Percentiles rank a stretch among this genome's conserved stretches.
Conservation (phyloP, 2,113 vertebrate genomes). For the Leuciscus idus region DNA sequence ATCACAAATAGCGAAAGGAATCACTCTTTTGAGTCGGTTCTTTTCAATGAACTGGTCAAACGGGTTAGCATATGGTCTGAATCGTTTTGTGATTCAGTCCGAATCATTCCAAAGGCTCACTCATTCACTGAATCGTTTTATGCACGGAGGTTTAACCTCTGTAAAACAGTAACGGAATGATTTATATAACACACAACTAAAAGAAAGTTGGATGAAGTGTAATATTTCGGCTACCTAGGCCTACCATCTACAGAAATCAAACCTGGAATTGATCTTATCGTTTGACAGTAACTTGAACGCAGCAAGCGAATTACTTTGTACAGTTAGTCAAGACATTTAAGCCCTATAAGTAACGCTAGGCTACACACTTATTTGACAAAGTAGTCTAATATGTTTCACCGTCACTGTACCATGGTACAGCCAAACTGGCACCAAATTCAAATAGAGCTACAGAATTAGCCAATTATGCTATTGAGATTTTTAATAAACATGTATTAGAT, state of each 20-base stretch:
- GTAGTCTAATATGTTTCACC: background rate
- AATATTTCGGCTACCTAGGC: background rate
- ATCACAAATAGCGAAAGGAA: background rate
- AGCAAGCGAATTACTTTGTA: background rate
- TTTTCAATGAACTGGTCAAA: background rate
- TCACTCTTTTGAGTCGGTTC: slow-evolving; percentile 2
- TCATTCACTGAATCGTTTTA: background rate
- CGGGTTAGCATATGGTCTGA: background rate
- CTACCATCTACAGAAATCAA: background rate
- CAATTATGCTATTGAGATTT: no score
- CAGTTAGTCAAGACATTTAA: background rate
- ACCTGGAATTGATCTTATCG: background rate
- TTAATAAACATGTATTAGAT: background rate
- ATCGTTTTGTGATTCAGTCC: background rate
- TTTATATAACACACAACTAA: background rate
- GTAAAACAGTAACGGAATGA: slow-evolving; percentile 12
- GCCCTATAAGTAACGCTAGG: background rate
- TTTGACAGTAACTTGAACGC: background rate
- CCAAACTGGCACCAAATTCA: background rate
- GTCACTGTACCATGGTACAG: background rate
- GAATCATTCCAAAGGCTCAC: background rate
- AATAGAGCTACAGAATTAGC: background rate
- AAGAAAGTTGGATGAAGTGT: background rate
- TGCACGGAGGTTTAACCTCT: no score
- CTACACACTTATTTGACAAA: background rate